Base-by-base conservation (phyloP, 2,113 vertebrate species). In the Porphyrio hochstetteri region DNA sequence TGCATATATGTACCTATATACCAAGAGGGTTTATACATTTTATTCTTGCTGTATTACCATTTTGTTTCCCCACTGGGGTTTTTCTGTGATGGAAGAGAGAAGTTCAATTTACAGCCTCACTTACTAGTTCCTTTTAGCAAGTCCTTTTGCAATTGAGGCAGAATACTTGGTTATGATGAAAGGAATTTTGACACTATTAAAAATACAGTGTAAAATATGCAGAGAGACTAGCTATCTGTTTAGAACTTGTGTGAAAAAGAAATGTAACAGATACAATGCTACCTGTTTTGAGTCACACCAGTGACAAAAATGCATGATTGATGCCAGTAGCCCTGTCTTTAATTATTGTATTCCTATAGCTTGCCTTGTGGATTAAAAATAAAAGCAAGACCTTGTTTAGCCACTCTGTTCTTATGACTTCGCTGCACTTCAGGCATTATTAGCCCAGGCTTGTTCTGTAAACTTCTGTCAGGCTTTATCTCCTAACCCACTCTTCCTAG, bases 131-230 rank as follows among this genome's bases (percentile, higher is more conserved):
- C 44, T 90, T 95, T 92, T 82, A 89, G n/a, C 48, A 91, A 82
- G 61, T 61, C 21, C 10, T 76, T 86, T 92, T 61, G 76, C 64
- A 92, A 40, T 9, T 71, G 65, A 92, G 44, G 36, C 24, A 84
- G 77, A 77, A 64, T 79, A 64, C 15, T 87, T 94, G 4, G 1
- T 91, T 85, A 75, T 70, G 82, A 70, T 50, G 70, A 87, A 91
- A 61, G 63, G 91, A 86, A 69, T 82, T 69, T 85, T 94, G 13
- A 85, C 87, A 29, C 57, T 74, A n/a, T 91, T 92, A 79, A 92
- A 96, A 93, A 94, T 64, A 53, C 56, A 79, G 65, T 69, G 86
- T 76, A 94, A 97, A 96, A 91, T 91, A 94, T 79, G 63, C 82
- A 91, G 78, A 95, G 92, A 82, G 46, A 61, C 15, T 50, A 83